Base-by-base conservation (phyloP, 2,888 invertebrate species). In the Tetranychus truncatus region DNA sequence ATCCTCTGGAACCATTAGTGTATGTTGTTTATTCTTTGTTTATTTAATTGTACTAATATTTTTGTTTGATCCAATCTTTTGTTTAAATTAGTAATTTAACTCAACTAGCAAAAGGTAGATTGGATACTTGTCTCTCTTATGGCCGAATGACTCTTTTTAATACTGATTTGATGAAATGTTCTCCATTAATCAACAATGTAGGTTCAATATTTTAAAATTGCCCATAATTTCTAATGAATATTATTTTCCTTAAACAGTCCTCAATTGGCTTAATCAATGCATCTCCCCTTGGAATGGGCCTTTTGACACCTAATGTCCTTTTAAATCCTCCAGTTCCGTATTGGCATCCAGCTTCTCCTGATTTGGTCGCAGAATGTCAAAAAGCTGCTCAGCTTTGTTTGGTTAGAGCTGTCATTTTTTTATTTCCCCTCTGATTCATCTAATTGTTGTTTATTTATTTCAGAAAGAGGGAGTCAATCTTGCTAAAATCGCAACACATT, bases 221-320 rank as follows among this genome's bases (percentile, higher is more conserved):
- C 0, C 15, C 9, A 55, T 55, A 9, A 55, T 9, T 15, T 55
- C 11, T 55, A 55, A 55, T 15, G 15, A 18, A 20, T 66, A 11
- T 21, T 20, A 71, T 55, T 55, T 55, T 15, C 1, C 7, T 5
- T 3, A 55, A 6, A 0, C 15, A n/a, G 75, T 86, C 86, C 80
- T 87, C 89, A 67, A 82, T 94, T 6, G 93, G 91, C 1, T 85
- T 95, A 20, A 88, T 95, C 45, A 91, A 91, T 82, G 93, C 92
- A 0, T 88, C 92, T 0, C 87, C 88, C 0, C 88, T 90, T 15
- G 88, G 88, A 2, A 88, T 94, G 90, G 92, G 93, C 3, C 85
- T 95, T 34, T 84, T 95, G 55, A 88, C 90, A 8, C 81, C 84
- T 3, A 89, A 91, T 0, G 55, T 55, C 9, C 55, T 55, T 55